Base-by-base conservation (phyloP, 1,140 invertebrate genomes). In the Bombus consobrinus region DNA sequence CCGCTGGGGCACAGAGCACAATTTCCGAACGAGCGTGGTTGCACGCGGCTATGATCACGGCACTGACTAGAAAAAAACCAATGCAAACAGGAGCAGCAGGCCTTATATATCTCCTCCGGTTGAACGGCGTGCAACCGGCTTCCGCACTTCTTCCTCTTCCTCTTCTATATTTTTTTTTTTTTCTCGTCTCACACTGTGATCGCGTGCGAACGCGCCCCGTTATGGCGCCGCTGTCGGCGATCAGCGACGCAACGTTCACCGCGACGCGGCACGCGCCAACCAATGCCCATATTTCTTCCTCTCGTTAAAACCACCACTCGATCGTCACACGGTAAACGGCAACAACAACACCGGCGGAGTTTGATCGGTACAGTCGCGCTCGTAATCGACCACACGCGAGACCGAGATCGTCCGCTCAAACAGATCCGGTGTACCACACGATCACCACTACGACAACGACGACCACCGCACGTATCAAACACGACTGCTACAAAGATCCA, bases 141-240 rank as follows among this genome's bases (percentile, higher is more conserved):
- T 59, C 37, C 37, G 66, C 22, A 18, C 79, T n/a, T 22, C 22
- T 64, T 37, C 68, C 34, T 10, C 10, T 59, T 68, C 39, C 37
- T 62, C 47, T 18, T 41, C n/a, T 32, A 25, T 39, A 59, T 62
- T 37, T 25, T 41, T 64, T 34, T 64, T 34, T 66, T 34, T 34
- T 15, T 43, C 37, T 28, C 28, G 39, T 43, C 34, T 89, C 76
- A 89, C 88, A 82, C 84, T 76, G 32, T 28, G 68, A 43, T 57
- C 78, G 82, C 88, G 83, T 39, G 75, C 39, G 71, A 87, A 87
- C 88, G 88, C 86, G 68, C 81, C 83, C 83, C 80, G 86, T 83
- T 88, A 86, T 86, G 88, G 82, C 86, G 89, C 78, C 82, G 76
- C 88, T 87, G 82, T 87, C 89, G 57, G 76, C 76, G 39, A 89